Evolutionary conservation across 2,888 invertebrate species (phyloP).

Genomic region (Campoplex capitator): DNA sequence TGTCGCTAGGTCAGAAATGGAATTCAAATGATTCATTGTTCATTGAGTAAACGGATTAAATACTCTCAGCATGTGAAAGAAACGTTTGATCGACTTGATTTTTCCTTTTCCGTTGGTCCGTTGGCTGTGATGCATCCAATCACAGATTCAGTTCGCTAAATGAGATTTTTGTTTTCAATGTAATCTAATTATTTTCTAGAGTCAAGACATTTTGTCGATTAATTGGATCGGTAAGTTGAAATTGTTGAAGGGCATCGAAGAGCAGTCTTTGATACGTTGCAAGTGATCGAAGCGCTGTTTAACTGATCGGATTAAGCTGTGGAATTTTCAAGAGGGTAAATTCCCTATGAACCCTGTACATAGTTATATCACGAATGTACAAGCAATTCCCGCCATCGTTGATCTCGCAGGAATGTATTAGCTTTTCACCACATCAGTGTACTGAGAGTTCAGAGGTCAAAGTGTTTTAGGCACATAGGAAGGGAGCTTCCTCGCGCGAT

Average conservation of each 20-base stretch:
- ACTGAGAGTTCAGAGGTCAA: conserved; percentile 1
- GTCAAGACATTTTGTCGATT: conserved; percentile 25
- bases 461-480: conserved; percentile 1
- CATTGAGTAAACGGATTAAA: not conserved
- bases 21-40: not conserved
- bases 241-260: conserved; percentile 5
- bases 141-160: not conserved
- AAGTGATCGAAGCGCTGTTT: conserved; percentile 27
- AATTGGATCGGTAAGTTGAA: conserved; percentile 31
- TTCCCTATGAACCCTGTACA: not conserved
- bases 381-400: not conserved
- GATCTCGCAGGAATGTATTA: not conserved
- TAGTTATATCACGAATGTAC: not conserved
- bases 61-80: not conserved
- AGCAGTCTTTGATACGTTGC: conserved; percentile 48
- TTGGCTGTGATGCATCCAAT: not conserved
- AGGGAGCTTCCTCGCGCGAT: conserved; percentile 13
- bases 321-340: conserved; percentile 41
- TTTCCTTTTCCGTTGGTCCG: not conserved
- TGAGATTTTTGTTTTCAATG: not conserved
- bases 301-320: conserved; percentile 33
- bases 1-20: not conserved
- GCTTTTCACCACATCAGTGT: not conserved
- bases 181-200: not conserved
- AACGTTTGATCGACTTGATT: not conserved